phyloP scores from a whole-genome alignment of 2,888 invertebrate species.

The Xestobium rufovillosum region DNA sequence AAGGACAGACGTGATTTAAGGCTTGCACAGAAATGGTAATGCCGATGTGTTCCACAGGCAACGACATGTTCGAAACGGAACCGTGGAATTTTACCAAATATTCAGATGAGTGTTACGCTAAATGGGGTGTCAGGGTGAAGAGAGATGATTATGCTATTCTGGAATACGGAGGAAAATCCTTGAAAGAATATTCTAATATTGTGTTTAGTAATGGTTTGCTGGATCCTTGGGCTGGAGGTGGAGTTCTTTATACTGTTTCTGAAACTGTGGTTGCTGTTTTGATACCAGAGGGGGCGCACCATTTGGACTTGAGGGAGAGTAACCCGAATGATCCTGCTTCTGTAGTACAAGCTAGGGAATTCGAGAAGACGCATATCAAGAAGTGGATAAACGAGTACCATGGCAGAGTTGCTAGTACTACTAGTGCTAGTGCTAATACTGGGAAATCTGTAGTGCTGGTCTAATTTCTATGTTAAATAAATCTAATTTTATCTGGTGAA shows the following conservation, averaged over 20 bases:
- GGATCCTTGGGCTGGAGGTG: constrained; percentile 85
- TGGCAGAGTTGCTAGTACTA: too few species aligned
- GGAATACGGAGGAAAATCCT: constrained; percentile 73
- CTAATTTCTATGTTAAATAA: too few species aligned
- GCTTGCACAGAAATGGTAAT: constrained; percentile 95
- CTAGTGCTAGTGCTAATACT: too few species aligned
- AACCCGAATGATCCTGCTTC: constrained; percentile 59
- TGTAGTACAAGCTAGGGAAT: constrained; percentile 54
- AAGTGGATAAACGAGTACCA: constrained; percentile 49
- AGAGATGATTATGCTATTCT: constrained; percentile 53
- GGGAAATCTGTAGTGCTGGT: too few species aligned
- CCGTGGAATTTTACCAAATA: constrained; percentile 66
- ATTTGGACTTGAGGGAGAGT: constrained; percentile 67
- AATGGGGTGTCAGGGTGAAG: constrained; percentile 62
- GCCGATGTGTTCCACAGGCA: constrained; percentile 71
- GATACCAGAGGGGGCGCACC: constrained; percentile 79
- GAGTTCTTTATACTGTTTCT: constrained; percentile 63
- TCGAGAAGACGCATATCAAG: constrained; percentile 54
- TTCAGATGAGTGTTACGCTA: constrained; percentile 59
- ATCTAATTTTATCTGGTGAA: too few species aligned
- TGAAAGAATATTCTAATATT: constrained; percentile 61
- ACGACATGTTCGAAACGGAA: constrained; percentile 76
- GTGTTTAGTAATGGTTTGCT: constrained; percentile 78
- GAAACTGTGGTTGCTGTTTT: constrained; percentile 59
- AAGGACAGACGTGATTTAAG: too few species aligned